Evolutionary conservation across 2,888 invertebrate genomes (phyloP), one percentile per base, ranked within the genome.

Genomic region (Augiades crinisus): DNA sequence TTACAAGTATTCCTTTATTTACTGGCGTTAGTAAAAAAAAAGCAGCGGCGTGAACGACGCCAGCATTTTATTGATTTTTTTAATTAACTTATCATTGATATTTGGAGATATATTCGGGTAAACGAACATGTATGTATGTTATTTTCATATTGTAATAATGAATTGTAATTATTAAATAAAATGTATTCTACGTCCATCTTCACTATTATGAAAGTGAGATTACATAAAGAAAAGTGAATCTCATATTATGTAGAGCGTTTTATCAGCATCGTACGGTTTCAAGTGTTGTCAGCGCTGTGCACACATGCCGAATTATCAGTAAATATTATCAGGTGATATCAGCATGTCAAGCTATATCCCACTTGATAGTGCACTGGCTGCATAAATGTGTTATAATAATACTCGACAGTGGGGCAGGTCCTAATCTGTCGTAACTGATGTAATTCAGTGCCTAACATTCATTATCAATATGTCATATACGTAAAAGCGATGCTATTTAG

Each of bases 251-350:
- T 10, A 34, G 2, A n/a, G 17, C 1, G 3, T 36, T 36, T 38
- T 38, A 38, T 22, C 38, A 12, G 4, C 8, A 7, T 22, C 12
- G 21, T 24, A 10, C 16, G 16, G 36, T 36, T 46, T 12, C 12
- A 34, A 34, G 24, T 27, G 34, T 8, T 33, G 22, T 16, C 3
- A 19, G 10, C 22, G 16, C 2, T 17, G 12, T 21, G 24, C 21
- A 21, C 19, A n/a, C 21, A 17, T 1, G 24, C 14, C 8, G 12
- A 17, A 30, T 37, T 47, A 40, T 47, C 38, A 47, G 8, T 22
- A n/a, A n/a, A n/a, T n/a, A 37, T 22, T 40, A 47, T 47, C 47
- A 30, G 16, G 5, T 16, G 16, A 33, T 47, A 40, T 47, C 47
- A 16, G n/a, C 7, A 30, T 14, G 14, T 21, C 19, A 12, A 17